A percentile compares a stretch with the other conserved stretches of the same genome.
These are phyloP conservation scores for Eurytoma adleriae DNA, from an alignment of 2,888 invertebrate genomes.

Conservation along the genomic window DNA sequence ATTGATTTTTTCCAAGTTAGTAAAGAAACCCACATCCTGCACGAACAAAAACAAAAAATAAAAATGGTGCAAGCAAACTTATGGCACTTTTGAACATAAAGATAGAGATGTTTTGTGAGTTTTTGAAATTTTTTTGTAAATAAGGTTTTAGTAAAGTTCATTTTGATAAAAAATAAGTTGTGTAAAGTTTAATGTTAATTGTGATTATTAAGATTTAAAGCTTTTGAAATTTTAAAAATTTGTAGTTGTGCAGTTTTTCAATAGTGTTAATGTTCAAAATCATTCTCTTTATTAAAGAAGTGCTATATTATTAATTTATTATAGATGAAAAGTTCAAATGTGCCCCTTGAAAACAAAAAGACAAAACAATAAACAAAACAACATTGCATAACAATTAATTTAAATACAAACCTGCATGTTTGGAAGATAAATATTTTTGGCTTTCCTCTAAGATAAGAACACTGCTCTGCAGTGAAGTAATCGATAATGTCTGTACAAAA, in stretches of 20 bases:
- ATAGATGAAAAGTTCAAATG: conserved; percentile 20
- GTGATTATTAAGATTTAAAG: background rate
- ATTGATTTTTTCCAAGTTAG: conserved; percentile 16
- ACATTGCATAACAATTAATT: background rate
- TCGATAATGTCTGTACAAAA: conserved; percentile 66
- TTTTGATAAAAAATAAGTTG: background rate
- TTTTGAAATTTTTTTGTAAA: background rate
- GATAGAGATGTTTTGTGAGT: background rate
- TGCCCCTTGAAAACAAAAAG: background rate
- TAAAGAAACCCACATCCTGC: conserved; percentile 19
- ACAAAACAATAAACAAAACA: background rate
- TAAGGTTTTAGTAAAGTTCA: no score
- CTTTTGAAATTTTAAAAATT: background rate
- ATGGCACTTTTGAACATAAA: conserved; percentile 37
- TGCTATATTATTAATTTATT: background rate
- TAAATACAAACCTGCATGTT: conserved; percentile 75
- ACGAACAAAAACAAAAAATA: conserved; percentile 7
- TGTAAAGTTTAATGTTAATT: background rate
- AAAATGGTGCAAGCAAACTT: background rate
- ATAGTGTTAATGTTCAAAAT: conserved; percentile 45
- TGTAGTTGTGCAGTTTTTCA: background rate
- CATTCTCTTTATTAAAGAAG: background rate
- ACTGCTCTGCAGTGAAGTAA: conserved; percentile 76
- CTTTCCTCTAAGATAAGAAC: conserved; percentile 77
- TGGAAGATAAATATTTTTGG: conserved; percentile 81